Base-by-base conservation (phyloP, 2,113 vertebrate genomes). In the Silurus meridionalis region DNA sequence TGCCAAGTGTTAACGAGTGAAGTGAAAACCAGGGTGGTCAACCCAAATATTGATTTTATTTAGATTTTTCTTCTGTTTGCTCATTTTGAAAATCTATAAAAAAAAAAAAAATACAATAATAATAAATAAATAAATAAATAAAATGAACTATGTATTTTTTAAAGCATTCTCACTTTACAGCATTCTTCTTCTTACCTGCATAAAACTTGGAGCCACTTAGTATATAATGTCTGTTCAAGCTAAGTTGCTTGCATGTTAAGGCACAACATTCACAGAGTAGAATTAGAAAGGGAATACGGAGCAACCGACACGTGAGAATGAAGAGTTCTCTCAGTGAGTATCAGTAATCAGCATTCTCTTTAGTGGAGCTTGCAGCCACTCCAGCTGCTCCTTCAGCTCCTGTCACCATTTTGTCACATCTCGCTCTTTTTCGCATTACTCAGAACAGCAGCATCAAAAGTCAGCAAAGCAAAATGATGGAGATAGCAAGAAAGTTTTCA, bases 391-490 rank as follows among this genome's bases (percentile, higher is more conserved):
- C 89, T 92, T 91, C 91, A 86, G 89, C 91, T 90, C 90, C 90
- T 83, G 91, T 92, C 92, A 93, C 93, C 94, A 95, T 94, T 94
- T 94, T 93, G 92, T 92, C 89, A 84, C 91, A 37, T 86, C 89
- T 83, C 63, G 75, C 57, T 77, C 78, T 89, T 84, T 92, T 80
- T 87, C 92, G 91, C 91, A 90, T 92, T 91, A 91, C 90, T 91
- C 90, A 92, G 91, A 90, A 91, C 89, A 93, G 88, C 87, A 83
- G 81, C 84, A 61, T 57, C 80, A 82, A 79, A 87, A 90, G 74
- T 86, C 89, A 90, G 86, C 82, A 85, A 91, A 90, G 91, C 78
- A 93, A 93, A 93, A 90, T 89, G 87, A 87, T 86, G 89, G 89
- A 90, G 89, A 92, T 91, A 92, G 90, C 90, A 92, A 90, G 89